Percentiles rank a stretch among this genome's conserved stretches.
Evolutionary conservation across 2,888 invertebrate species (phyloP).

Genomic region (Ophion slaviceki): DNA sequence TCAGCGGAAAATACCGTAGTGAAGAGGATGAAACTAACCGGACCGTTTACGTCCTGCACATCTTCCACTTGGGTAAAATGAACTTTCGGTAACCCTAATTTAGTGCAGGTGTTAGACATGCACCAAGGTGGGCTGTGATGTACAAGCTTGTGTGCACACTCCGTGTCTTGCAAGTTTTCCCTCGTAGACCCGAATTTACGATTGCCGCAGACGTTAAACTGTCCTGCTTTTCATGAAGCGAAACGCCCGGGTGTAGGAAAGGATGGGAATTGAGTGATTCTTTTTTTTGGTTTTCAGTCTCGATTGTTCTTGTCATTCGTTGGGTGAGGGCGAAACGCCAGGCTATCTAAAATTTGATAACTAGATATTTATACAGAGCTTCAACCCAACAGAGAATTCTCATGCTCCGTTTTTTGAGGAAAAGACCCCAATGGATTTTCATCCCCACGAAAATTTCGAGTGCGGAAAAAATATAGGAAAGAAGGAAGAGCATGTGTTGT

Average conservation of each 20-base stretch:
- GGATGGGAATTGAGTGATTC: too few species aligned
- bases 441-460: too few species aligned
- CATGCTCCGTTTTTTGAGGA: too few species aligned
- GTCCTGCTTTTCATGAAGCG: background rate
- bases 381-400: too few species aligned
- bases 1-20: slow-evolving; percentile 52
- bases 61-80: slow-evolving; percentile 67
- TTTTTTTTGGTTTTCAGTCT: too few species aligned
- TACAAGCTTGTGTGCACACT: slow-evolving; percentile 4
- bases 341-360: too few species aligned
- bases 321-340: too few species aligned
- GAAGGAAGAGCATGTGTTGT: too few species aligned
- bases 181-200: slow-evolving; percentile 23
- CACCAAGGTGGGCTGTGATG: slow-evolving; percentile 52
- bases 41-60: slow-evolving; percentile 56
- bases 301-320: too few species aligned
- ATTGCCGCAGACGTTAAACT: slow-evolving; percentile 45
- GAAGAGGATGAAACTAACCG: slow-evolving; percentile 52
- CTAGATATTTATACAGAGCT: too few species aligned
- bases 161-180: slow-evolving; percentile 41
- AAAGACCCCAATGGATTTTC: too few species aligned
- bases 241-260: background rate
- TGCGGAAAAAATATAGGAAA: too few species aligned
- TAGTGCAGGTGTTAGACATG: slow-evolving; percentile 72
- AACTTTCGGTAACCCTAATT: slow-evolving; percentile 75